A percentile compares a stretch with the other conserved stretches of the same genome.
Evolutionary conservation across 2,113 vertebrate species (phyloP).

Genomic region (Malurus alboscapulatus): DNA sequence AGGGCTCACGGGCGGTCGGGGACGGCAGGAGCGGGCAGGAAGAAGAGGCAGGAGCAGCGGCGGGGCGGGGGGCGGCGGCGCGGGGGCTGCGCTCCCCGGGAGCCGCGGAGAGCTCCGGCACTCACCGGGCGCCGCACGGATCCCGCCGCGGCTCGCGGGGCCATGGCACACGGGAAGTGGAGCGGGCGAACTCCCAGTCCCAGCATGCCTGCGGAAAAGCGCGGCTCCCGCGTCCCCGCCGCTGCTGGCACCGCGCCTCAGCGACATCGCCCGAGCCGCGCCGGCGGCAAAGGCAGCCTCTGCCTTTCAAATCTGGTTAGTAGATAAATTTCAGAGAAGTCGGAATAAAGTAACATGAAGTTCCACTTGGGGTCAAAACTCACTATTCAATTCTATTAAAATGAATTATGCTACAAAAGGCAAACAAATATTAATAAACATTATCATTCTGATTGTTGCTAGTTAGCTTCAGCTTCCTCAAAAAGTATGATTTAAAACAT

Average conservation of each 20-base stretch:
- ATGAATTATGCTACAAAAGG: background rate
- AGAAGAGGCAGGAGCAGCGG: background rate
- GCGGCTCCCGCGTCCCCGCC: background rate
- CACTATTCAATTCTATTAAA: background rate
- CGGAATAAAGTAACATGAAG: background rate
- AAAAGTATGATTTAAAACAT: background rate
- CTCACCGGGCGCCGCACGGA: background rate
- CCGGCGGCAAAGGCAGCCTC: accelerated
- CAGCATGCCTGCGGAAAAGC: background rate
- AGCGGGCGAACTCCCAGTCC: background rate
- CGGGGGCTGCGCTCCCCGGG: background rate
- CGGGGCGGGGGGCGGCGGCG: background rate
- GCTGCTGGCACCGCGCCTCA: background rate
- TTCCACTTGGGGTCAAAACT: background rate
- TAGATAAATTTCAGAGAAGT: background rate
- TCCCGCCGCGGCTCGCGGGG: accelerated
- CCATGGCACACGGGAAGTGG: background rate
- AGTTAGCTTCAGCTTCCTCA: background rate
- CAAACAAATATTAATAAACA: background rate
- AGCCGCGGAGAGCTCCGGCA: background rate
- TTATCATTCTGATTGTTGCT: background rate
- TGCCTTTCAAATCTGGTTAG: background rate
- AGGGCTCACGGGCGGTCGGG: background rate
- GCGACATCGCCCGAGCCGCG: accelerated
- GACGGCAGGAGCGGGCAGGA: background rate